A percentile compares a stretch with the other conserved stretches of the same genome.
Evolutionary conservation across 2,797 vertebrate species (phyloP).

Genomic region (Manis crassicaudata): DNA sequence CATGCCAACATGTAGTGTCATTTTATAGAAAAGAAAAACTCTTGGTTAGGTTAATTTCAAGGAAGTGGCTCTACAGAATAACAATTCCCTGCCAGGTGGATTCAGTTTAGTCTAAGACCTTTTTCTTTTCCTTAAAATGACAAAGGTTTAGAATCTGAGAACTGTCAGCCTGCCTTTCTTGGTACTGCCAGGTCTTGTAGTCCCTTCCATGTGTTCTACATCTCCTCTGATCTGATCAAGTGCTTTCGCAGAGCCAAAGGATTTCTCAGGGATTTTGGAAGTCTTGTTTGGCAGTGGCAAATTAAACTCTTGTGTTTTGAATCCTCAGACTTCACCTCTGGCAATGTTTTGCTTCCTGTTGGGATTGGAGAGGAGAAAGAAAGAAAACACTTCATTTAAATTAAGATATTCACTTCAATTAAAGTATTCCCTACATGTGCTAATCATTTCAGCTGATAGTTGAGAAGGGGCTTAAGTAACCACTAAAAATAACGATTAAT

Average conservation of each 20-base stretch:
- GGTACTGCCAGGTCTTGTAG: neutral
- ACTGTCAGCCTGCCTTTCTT: neutral
- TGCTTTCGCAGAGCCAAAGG: neutral
- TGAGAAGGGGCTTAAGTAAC: neutral
- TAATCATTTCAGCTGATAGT: neutral
- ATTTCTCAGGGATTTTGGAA: neutral
- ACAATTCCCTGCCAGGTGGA: neutral
- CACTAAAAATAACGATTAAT: neutral
- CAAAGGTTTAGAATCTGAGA: conserved; percentile 6
- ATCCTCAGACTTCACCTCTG: neutral
- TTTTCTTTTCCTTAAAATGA: neutral
- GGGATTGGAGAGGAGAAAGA: neutral
- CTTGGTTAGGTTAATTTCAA: conserved; percentile 24
- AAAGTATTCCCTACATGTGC: neutral
- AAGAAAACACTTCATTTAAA: neutral
- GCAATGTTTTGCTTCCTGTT: neutral
- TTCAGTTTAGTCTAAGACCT: neutral
- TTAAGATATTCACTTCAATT: neutral
- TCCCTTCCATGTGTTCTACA: neutral
- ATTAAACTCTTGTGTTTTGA: conserved; percentile 24
- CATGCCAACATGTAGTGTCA: neutral
- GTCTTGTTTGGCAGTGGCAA: conserved; percentile 4
- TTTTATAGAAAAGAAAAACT: neutral
- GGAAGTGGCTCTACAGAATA: neutral
- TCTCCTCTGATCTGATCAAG: neutral